A percentile compares a stretch with the other conserved stretches of the same genome.
Evolutionary conservation across 23 tunicate species (phyloP).

Genomic region (Ascidia mentula): DNA sequence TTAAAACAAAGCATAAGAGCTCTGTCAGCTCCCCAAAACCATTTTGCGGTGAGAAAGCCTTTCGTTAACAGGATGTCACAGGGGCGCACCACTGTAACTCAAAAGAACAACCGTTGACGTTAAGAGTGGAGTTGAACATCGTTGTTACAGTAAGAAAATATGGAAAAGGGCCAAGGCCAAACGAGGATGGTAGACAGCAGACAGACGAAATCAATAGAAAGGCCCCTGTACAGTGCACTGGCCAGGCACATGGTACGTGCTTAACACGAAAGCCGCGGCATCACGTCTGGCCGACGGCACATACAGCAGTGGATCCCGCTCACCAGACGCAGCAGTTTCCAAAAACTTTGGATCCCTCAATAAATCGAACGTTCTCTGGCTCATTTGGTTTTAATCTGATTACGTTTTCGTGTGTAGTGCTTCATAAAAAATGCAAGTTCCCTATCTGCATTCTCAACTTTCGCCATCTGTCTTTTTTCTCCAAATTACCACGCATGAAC

Average conservation of each 20-base stretch:
- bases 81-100: not conserved
- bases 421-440: no score
- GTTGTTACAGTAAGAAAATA: not conserved
- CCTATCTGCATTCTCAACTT: no score
- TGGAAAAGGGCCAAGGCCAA: not conserved
- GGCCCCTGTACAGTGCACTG: not conserved
- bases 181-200: not conserved
- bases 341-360: no score
- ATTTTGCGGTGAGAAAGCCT: not conserved
- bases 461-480: no score
- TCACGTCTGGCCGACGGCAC: slow-evolving; percentile 7
- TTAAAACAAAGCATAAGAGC: no score
- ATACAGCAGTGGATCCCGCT: no score
- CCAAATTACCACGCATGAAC: not conserved
- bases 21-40: no score
- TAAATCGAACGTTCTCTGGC: no score
- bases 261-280: not conserved
- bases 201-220: slow-evolving; percentile 11
- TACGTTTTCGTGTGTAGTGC: no score
- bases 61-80: not conserved
- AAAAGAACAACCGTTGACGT: not conserved
- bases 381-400: no score
- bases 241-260: slow-evolving; percentile 5
- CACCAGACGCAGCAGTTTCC: no score
- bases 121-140: not conserved